These are phyloP conservation scores for Hypotaenidia philippensis DNA, from an alignment of 2,797 vertebrate genomes.

Conservation along the genomic window DNA sequence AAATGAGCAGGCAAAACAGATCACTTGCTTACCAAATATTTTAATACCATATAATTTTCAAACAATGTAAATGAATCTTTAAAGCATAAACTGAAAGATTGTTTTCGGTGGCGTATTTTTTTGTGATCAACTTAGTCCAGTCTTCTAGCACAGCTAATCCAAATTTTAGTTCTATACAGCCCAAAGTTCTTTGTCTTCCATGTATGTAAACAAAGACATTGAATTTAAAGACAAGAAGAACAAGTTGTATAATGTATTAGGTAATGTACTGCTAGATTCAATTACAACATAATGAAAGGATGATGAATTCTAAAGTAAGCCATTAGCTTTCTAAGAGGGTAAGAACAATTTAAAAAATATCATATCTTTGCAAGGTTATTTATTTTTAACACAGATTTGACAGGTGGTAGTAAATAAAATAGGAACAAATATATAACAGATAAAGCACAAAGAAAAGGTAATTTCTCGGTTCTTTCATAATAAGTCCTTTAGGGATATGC, in stretches of 20 bases:
- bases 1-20: neutral
- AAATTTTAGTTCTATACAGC: neutral
- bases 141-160: neutral
- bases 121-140: neutral
- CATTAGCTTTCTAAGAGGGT: neutral
- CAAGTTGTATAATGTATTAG: neutral
- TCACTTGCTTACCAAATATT: neutral
- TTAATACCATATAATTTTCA: neutral
- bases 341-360: neutral
- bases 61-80: neutral
- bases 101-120: neutral
- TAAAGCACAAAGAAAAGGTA: neutral
- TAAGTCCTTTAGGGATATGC: neutral
- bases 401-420: neutral
- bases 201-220: neutral
- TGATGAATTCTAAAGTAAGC: neutral
- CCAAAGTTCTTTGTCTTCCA: neutral
- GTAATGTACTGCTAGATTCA: neutral
- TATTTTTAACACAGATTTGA: neutral
- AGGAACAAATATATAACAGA: neutral
- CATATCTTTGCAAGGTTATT: neutral
- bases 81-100: neutral
- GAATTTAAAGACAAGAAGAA: neutral
- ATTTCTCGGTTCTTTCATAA: neutral
- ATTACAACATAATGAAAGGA: neutral